Conservation (phyloP, 2,797 vertebrate species). For the Rhabdophis nuchalis region DNA sequence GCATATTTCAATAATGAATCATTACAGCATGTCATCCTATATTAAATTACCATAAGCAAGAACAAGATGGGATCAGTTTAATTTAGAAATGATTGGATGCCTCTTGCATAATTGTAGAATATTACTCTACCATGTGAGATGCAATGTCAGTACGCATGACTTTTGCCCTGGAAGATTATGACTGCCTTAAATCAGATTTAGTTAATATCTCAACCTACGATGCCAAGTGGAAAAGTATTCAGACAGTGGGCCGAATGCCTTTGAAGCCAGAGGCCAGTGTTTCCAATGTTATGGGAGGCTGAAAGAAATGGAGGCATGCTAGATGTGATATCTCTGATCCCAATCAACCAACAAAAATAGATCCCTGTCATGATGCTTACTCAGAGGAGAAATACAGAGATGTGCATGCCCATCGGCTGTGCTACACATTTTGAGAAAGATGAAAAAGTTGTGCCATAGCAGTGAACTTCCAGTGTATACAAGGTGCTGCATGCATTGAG, state of each 20-base stretch:
- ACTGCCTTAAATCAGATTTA: background rate
- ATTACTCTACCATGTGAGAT: background rate
- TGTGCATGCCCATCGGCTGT: background rate
- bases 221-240: background rate
- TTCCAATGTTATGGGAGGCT: background rate
- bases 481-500: background rate
- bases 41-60: slow-evolving; percentile 44
- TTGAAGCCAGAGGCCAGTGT: background rate
- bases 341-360: background rate
- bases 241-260: background rate
- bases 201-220: slow-evolving; percentile 9
- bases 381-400: background rate
- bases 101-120: background rate
- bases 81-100: slow-evolving; percentile 32
- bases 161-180: accelerated
- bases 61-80: slow-evolving; percentile 26
- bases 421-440: background rate
- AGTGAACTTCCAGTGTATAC: background rate
- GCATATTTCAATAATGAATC: slow-evolving; percentile 30
- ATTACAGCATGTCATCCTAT: slow-evolving; percentile 24
- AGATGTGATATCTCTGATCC: background rate
- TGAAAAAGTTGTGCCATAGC: background rate
- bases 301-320: background rate
- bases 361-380: background rate
- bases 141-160: slow-evolving; percentile 12